Percentiles rank a stretch among this genome's conserved stretches.
Evolutionary conservation across 1,140 invertebrate species (phyloP).

Genomic region (Teleogryllus occipitalis): DNA sequence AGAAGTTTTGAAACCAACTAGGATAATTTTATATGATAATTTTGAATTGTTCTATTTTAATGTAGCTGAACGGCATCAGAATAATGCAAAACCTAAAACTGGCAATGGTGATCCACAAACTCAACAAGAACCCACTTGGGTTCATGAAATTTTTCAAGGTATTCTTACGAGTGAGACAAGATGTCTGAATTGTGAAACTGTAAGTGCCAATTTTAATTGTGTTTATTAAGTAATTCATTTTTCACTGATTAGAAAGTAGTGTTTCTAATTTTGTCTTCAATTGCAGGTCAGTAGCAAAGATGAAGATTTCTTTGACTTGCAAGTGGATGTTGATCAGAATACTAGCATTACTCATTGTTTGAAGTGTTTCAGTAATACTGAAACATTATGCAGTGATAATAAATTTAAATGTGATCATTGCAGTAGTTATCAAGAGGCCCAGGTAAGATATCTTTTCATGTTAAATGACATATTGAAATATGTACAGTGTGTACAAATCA

Average conservation of each 20-base stretch:
- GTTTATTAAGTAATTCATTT: too few species aligned
- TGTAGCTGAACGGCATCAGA: slow-evolving; percentile 71
- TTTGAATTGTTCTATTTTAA: slow-evolving; percentile 27
- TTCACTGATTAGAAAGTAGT: too few species aligned
- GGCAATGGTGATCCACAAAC: slow-evolving; percentile 37
- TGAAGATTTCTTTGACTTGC: slow-evolving; percentile 98
- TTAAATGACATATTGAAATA: neutral
- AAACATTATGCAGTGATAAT: slow-evolving; percentile 98
- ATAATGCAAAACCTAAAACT: slow-evolving; percentile 44
- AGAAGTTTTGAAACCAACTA: too few species aligned
- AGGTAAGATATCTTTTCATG: slow-evolving; percentile 44
- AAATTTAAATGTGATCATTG: slow-evolving; percentile 99
- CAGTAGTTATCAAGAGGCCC: slow-evolving; percentile 97
- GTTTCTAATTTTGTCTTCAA: neutral
- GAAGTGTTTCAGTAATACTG: slow-evolving; percentile 94
- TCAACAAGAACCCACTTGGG: slow-evolving; percentile 87
- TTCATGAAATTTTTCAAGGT: slow-evolving; percentile 99
- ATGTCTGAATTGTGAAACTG: slow-evolving; percentile 99
- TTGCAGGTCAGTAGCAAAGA: slow-evolving; percentile 87
- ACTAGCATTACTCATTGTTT: slow-evolving; percentile 98
- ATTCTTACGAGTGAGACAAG: slow-evolving; percentile 97
- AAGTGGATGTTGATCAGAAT: slow-evolving; percentile 99
- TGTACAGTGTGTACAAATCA: too few species aligned
- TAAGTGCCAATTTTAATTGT: slow-evolving; percentile 37
- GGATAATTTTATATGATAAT: too few species aligned